A percentile compares a stretch with the other conserved stretches of the same genome.
phyloP scores from a whole-genome alignment of 1,140 invertebrate species.

The Tyrophagus putrescentiae region DNA sequence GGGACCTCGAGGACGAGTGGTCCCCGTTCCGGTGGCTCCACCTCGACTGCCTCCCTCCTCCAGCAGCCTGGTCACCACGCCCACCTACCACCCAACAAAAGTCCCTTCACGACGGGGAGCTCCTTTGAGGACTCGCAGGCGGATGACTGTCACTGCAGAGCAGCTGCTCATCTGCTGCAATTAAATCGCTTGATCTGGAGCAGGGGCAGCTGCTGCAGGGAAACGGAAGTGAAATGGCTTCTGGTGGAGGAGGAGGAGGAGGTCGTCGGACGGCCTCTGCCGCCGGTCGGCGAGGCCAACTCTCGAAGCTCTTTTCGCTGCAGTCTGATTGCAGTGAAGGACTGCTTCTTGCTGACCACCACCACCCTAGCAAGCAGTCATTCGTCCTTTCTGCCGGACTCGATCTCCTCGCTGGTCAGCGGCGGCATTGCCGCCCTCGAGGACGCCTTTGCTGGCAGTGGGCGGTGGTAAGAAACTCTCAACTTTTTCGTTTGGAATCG shows the following conservation, averaged over 20 bases:
- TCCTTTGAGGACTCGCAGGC: neutral
- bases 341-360: neutral
- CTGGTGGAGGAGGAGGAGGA: no score
- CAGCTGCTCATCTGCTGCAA: no score
- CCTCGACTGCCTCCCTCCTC: constrained; percentile 54
- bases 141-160: neutral
- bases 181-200: neutral
- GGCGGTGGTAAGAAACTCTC: neutral
- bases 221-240: no score
- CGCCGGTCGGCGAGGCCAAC: neutral
- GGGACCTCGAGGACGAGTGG: neutral
- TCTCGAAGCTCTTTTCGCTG: constrained; percentile 9
- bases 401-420: no score
- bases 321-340: neutral
- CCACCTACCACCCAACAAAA: no score
- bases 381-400: no score
- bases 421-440: neutral
- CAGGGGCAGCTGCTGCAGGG: constrained; percentile 1
- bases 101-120: constrained; percentile 4
- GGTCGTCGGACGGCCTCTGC: no score
- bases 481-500: neutral
- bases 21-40: constrained; percentile 52
- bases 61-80: constrained; percentile 22
- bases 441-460: neutral
- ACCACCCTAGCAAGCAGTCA: neutral